Base-by-base conservation (phyloP, 2,888 invertebrate genomes). In the Pollenia griseotomentosa region DNA sequence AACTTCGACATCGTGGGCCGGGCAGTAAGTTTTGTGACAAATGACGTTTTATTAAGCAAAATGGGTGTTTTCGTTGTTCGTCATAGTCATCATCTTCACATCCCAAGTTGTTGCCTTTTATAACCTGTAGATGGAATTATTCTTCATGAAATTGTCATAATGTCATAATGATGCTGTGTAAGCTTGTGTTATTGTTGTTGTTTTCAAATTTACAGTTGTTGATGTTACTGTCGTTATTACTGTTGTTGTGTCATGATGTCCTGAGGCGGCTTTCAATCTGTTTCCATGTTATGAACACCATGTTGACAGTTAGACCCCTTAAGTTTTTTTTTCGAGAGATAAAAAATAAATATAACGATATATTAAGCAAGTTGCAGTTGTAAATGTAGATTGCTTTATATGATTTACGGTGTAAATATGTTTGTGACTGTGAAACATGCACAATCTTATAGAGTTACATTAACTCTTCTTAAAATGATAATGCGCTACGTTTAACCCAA, bases 281-380 rank as follows among this genome's bases (percentile, higher is more conserved):
- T 63, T 23, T 51, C 70, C 11, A 48, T 61, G 68, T 82, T 78
- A 73, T 73, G 73, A 65, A 73, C 23, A 55, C 10, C 53, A 68
- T 57, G 77, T 55, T 85, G 81, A 85, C 55, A 82, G 79, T 63
- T 70, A 68, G 81, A 77, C 44, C 51, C 55, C 80, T 75, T 33
- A 59, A 68, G 51, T 46, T 84, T 68, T 59, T n/a, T n/a, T 14
- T n/a, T 59, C 48, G 33, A 14, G 19, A 19, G 19, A 19, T 19
- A 33, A 33, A 33, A 33, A 33, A 44, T 2, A 53, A 7, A 42
- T 65, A 12, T 46, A 44, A 33, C 11, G 14, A 4, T 33, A 12
- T 63, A 61, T 33, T 4, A 33, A 33, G 11, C 12, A 44, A 59
- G 19, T 16, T 57, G 46, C 11, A 16, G 11, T 40, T 57, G 44